phyloP scores from a whole-genome alignment of 2,888 invertebrate genomes.

The Drosophila barbarae region DNA sequence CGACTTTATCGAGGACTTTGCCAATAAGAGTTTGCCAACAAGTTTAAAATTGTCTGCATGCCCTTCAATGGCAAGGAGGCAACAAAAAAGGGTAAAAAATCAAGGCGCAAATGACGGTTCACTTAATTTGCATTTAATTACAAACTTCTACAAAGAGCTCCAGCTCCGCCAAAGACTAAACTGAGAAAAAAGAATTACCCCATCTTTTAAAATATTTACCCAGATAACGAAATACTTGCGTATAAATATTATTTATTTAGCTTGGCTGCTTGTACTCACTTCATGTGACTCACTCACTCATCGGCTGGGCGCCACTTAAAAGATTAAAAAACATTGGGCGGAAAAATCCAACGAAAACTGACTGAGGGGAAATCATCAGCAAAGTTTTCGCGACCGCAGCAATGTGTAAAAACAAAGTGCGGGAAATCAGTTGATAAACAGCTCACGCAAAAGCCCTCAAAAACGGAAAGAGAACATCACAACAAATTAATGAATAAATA shows the following conservation, averaged over 20 bases:
- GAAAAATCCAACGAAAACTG: neutral
- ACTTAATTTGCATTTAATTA: conserved; percentile 73
- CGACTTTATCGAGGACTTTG: conserved; percentile 55
- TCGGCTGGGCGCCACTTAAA: conserved; percentile 27
- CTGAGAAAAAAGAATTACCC: conserved; percentile 3
- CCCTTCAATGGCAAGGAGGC: conserved; percentile 21
- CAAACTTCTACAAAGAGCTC: conserved; percentile 53
- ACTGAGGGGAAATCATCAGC: conserved; percentile 7
- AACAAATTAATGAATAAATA: conserved; percentile 24
- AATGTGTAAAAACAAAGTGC: conserved; percentile 5
- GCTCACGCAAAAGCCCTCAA: conserved; percentile 24
- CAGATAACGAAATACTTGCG: conserved; percentile 16
- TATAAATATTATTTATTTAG: conserved; percentile 20
- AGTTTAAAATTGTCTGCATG: conserved; percentile 56
- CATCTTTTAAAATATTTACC: conserved; percentile 45
- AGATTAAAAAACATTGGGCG: conserved; percentile 41
- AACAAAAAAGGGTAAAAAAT: conserved; percentile 45
- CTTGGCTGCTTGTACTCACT: neutral
- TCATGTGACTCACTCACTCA: neutral
- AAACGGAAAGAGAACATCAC: neutral
- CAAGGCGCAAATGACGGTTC: conserved; percentile 60
- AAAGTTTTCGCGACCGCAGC: conserved; percentile 26
- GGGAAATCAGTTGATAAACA: conserved; percentile 28
- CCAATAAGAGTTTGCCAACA: conserved; percentile 53
- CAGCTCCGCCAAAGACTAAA: conserved; percentile 2